phyloP scores from a whole-genome alignment of 2,888 invertebrate species.

The Andrena trimmerana region DNA sequence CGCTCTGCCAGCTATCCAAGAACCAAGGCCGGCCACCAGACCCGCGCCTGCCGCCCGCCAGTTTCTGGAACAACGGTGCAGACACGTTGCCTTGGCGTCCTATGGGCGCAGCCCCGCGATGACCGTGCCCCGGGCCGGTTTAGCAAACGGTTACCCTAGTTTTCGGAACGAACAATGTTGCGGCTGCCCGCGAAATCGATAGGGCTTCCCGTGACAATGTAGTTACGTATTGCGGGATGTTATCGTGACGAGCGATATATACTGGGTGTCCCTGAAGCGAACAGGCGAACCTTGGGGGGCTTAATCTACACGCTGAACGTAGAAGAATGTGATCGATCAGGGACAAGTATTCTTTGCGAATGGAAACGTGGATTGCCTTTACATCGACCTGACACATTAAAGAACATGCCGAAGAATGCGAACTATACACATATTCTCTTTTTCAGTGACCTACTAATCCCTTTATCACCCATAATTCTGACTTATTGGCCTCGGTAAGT shows the following conservation, averaged over 20 bases:
- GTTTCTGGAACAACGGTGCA: conserved; percentile 86
- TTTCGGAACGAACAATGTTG: conserved; percentile 38
- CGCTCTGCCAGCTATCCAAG: conserved; percentile 91
- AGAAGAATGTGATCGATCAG: too few species aligned
- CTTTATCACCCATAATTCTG: too few species aligned
- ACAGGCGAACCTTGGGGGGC: not conserved
- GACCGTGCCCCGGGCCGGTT: conserved; percentile 23
- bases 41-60: conserved; percentile 90
- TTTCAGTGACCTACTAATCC: too few species aligned
- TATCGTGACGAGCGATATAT: conserved; percentile 20
- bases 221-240: conserved; percentile 31
- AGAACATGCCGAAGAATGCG: too few species aligned
- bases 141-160: conserved; percentile 52
- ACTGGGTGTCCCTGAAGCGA: not conserved
- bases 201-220: conserved; percentile 38
- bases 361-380: too few species aligned
- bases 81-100: not conserved
- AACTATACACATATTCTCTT: too few species aligned
- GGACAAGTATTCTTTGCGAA: too few species aligned
- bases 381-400: too few species aligned
- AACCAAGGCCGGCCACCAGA: conserved; percentile 90
- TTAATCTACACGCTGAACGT: not conserved
- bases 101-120: not conserved
- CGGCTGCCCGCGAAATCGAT: conserved; percentile 40
- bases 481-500: too few species aligned